phyloP scores from a whole-genome alignment of 2,113 vertebrate genomes.

The Cyprinodon brontotheroides region DNA sequence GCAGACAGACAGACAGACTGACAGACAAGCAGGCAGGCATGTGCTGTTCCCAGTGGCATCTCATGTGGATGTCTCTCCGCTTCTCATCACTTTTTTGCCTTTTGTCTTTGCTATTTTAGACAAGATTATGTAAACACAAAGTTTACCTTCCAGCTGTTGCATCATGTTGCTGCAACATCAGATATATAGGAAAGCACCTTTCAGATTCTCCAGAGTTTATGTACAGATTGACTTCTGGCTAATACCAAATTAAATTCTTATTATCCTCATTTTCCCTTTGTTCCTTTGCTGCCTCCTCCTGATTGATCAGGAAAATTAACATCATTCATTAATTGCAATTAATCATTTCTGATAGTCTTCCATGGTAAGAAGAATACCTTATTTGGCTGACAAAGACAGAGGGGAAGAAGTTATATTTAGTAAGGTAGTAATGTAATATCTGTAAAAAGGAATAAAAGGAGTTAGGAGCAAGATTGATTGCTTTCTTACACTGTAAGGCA shows the following conservation, averaged over 20 bases:
- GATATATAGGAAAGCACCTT: conserved; percentile 17
- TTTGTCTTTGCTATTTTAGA: conserved; percentile 47
- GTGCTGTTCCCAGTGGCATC: conserved; percentile 63
- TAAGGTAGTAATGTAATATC: conserved; percentile 58
- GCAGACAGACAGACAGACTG: conserved; percentile 51
- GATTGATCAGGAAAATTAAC: conserved; percentile 54
- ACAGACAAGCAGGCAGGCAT: conserved; percentile 55
- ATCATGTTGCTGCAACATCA: conserved; percentile 42
- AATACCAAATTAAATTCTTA: background rate
- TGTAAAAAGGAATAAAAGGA: conserved; percentile 49
- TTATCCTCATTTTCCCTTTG: conserved; percentile 1
- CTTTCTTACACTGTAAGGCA: conserved; percentile 64
- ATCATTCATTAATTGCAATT: conserved; percentile 60
- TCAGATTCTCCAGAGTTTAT: conserved; percentile 16
- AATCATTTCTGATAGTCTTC: conserved; percentile 60
- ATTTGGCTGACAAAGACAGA: conserved; percentile 70
- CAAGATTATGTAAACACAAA: conserved; percentile 65
- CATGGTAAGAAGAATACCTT: conserved; percentile 27
- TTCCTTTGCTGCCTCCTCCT: conserved; percentile 11
- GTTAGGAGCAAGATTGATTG: conserved; percentile 66
- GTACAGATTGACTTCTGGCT: background rate
- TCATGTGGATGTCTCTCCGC: conserved; percentile 50
- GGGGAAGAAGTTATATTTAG: conserved; percentile 76
- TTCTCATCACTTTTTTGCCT: conserved; percentile 34
- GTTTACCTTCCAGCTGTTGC: conserved; percentile 56